Base-by-base conservation (phyloP, 2,888 invertebrate species). In the Noctua fimbriata region DNA sequence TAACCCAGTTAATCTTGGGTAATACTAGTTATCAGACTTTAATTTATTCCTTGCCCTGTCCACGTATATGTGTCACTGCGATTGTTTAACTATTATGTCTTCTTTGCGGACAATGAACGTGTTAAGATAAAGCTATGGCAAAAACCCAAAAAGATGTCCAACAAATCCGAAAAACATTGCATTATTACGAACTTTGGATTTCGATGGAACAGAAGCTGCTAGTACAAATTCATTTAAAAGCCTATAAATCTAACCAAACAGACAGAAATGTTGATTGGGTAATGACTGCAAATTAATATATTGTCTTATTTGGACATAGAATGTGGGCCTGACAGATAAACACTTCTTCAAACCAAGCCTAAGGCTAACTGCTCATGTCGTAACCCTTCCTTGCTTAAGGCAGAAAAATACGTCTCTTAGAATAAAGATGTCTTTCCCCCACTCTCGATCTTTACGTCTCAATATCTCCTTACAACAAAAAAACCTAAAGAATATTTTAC, bases 401-500 rank as follows among this genome's bases (percentile, higher is more conserved):
- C 71, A 83, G 65, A 81, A 86, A 82, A 83, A 82, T 81, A 78
- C 58, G 5, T 28, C 79, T 70, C 76, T 81, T 76, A 69, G 80
- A 83, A 88, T 87, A 60, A 85, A 82, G 80, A 66, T 81, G 79
- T 83, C 82, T 66, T 49, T 41, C 36, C n/a, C 58, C 69, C 69
- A 72, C 60, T 60, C 44, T 65, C 72, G 65, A 72, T 55, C 47
- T 79, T 83, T 78, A 79, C 73, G 66, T 84, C 76, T 79, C 78
- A 87, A 90, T 88, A 87, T 84, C 78, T 79, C 36, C 76, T 79
- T 84, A 85, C 81, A 89, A 88, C n/a, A 67, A 65, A 91, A 87
- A 89, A 84, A 69, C 16, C 55, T 84, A 85, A 86, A 84, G 71
- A 84, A 84, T 67, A 86, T 89, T 89, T 91, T 90, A 90, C 88